phyloP scores from a whole-genome alignment of 2,888 invertebrate species.

The Drosophila neonasuta region DNA sequence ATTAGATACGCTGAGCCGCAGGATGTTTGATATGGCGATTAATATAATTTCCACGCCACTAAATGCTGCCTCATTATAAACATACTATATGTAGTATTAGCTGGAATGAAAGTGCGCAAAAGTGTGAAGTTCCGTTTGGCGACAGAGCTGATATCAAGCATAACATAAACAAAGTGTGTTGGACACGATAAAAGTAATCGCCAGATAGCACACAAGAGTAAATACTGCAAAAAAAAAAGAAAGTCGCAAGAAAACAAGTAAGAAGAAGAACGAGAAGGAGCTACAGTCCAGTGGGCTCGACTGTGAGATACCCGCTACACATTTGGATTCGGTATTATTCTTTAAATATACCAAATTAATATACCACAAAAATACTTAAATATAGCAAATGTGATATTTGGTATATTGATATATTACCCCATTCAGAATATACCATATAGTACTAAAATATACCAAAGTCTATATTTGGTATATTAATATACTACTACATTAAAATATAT shows the following conservation, averaged over 20 bases:
- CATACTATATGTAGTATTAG: constrained; percentile 3
- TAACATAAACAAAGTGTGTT: constrained; percentile 19
- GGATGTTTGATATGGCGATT: constrained; percentile 37
- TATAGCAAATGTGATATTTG: no score
- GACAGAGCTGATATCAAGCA: constrained; percentile 25
- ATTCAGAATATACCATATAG: no score
- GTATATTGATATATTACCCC: no score
- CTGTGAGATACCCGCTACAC: no score
- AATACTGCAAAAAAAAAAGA: constrained; percentile 8
- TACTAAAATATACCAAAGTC: no score
- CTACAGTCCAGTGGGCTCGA: neutral
- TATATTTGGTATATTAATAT: no score
- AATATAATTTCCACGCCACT: constrained; percentile 26
- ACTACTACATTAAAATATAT: no score
- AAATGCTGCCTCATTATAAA: neutral
- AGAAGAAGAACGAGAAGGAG: no score
- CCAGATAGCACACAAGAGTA: constrained; percentile 26
- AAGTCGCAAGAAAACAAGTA: constrained; percentile 10
- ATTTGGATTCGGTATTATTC: no score
- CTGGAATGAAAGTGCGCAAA: neutral
- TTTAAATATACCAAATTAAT: no score
- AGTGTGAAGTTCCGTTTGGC: constrained; percentile 27
- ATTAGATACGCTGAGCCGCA: constrained; percentile 34
- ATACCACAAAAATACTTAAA: no score
- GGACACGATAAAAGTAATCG: constrained; percentile 45